A percentile compares a stretch with the other conserved stretches of the same genome.
Evolutionary conservation across 2,797 vertebrate species (phyloP).

Genomic region (Premnoplex brunnescens): DNA sequence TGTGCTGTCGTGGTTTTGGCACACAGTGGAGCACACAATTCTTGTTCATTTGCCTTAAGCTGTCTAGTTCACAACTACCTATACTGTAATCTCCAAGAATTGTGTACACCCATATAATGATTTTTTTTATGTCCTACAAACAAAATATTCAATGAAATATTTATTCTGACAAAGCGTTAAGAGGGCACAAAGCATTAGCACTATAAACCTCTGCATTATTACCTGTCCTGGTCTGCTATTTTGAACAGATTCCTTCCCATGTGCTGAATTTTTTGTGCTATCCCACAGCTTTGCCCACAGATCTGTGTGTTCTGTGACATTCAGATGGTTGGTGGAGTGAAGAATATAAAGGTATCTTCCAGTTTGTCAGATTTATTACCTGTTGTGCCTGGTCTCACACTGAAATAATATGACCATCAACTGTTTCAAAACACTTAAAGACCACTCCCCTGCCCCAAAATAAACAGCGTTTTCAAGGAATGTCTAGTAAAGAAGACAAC

Average conservation of each 20-base stretch:
- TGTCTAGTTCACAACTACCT: background rate
- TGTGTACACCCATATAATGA: background rate
- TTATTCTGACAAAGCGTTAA: background rate
- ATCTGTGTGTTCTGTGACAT: background rate
- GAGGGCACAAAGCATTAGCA: background rate
- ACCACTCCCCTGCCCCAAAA: background rate
- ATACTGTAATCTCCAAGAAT: background rate
- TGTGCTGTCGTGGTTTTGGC: background rate
- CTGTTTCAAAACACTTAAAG: background rate
- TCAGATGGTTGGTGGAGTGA: background rate
- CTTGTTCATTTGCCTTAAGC: background rate
- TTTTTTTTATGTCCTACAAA: background rate
- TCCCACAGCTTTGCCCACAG: background rate
- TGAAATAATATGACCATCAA: background rate
- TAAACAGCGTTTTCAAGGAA: background rate
- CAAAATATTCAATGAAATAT: background rate
- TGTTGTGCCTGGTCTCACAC: background rate
- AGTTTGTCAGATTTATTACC: background rate
- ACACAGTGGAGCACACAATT: background rate
- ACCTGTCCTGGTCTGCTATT: background rate
- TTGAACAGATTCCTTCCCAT: background rate
- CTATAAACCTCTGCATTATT: background rate
- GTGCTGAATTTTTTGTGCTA: background rate
- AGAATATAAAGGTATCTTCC: background rate
- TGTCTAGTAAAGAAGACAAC: rapidly evolving